Evolutionary conservation across 1,140 invertebrate species (phyloP), one percentile per base, ranked within the genome.

Genomic region (Penaeus indicus): DNA sequence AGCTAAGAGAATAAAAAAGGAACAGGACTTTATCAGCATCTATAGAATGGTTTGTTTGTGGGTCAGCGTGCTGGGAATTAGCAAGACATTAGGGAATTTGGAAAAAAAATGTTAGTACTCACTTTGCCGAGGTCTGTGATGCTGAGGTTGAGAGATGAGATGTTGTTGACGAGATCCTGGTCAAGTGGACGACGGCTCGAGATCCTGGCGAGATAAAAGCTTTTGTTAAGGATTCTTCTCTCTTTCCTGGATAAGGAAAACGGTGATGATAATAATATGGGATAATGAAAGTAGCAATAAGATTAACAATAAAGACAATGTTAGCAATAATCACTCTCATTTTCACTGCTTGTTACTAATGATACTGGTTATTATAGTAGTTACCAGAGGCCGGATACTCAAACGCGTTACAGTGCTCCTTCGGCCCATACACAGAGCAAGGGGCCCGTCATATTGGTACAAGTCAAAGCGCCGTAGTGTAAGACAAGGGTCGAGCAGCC

Each of bases 111-210:
- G 4, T 1, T 32, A 27, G 10, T 21, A 75, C 27, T 75, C 54
- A 75, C 72, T 38, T 75, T 75, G 19, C 72, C 42, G 72, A 75
- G 72, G n/a, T 75, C 72, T 75, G 72, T 75, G 25, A 38, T 32
- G 72, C 27, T 75, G 27, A 75, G n/a, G 25, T 75, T 75, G 72
- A 75, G 18, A 2, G 72, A 75, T 2, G 72, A 27, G 27, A 75
- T 27, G 72, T 13, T 75, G 16, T 27, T 32, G 21, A 38, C 27
- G 27, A 75, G 72, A 75, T 75, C 72, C 72, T 75, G 72, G 42
- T 75, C 72, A n/a, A 75, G 72, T 0, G 72, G 72, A 18, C 72
- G 72, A 25, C 42, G 27, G 19, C 72, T 75, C 27, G 72, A 75
- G 27, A 75, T 75, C 72, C 72, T 75, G 72, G 8, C 27, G n/a